phyloP scores from a whole-genome alignment of 92 coral and sea anemone species.

The Phenganax marumi region DNA sequence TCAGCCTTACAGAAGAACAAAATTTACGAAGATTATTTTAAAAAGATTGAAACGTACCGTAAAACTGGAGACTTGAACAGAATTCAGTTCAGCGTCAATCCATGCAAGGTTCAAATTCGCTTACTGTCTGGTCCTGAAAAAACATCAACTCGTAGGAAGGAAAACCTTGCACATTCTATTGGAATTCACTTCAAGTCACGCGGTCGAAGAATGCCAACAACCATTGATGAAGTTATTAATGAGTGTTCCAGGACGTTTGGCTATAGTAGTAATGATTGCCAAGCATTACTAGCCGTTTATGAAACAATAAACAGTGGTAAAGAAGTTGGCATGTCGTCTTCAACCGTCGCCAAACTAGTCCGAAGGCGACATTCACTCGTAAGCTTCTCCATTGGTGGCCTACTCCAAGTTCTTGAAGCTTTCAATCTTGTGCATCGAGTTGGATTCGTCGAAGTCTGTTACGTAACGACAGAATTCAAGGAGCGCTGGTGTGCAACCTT shows the following conservation, averaged over 20 bases:
- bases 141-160: neutral
- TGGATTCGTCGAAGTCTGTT: constrained; percentile 33
- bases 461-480: constrained; percentile 8
- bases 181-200: neutral
- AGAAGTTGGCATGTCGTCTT: constrained; percentile 24
- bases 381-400: neutral
- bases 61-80: constrained; percentile 5
- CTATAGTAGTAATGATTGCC: constrained; percentile 6
- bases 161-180: neutral
- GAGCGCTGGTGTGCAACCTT: constrained; percentile 4
- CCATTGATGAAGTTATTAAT: neutral
- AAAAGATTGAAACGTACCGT: neutral
- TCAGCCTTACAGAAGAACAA: neutral
- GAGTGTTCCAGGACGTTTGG: constrained; percentile 28
- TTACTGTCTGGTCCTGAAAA: neutral
- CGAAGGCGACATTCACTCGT: neutral
- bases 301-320: constrained; percentile 23
- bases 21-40: neutral
- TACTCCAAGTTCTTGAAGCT: constrained; percentile 30
- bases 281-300: constrained; percentile 25
- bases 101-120: constrained; percentile 7
- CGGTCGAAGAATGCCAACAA: neutral
- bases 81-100: neutral
- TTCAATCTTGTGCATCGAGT: constrained; percentile 21
- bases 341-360: constrained; percentile 1